Conservation (phyloP, 2,113 vertebrate genomes). For the Neodon shergylaensis region DNA sequence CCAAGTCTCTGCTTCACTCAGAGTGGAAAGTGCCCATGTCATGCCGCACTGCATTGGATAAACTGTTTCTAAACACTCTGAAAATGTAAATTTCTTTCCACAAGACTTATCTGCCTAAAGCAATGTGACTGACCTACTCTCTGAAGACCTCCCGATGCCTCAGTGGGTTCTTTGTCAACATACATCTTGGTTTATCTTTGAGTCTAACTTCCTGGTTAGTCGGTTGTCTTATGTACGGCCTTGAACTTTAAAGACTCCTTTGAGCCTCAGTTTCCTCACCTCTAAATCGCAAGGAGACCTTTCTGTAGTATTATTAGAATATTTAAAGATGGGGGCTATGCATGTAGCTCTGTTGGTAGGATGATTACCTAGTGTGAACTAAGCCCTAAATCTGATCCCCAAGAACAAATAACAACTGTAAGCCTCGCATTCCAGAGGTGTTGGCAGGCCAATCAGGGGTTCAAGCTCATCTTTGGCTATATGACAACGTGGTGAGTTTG, state of each 20-base stretch:
- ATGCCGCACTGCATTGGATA: background rate
- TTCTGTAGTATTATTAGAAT: background rate
- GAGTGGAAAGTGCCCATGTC: background rate
- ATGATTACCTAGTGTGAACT: background rate
- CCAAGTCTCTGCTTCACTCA: background rate
- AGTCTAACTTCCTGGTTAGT: background rate
- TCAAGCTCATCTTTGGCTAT: background rate
- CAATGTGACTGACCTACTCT: background rate
- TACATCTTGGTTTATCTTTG: background rate
- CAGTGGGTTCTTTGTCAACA: background rate
- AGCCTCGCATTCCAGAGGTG: background rate
- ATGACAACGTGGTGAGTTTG: background rate
- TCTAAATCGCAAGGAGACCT: background rate
- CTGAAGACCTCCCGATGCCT: background rate
- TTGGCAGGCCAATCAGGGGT: background rate
- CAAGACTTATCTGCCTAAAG: background rate
- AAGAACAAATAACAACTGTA: background rate
- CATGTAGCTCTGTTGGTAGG: background rate
- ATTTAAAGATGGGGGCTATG: background rate
- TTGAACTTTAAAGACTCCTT: background rate
- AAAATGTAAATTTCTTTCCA: background rate
- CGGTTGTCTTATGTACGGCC: background rate
- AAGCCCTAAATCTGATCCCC: too few relatives aligned
- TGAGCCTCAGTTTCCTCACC: background rate
- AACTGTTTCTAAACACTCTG: background rate